phyloP scores from a whole-genome alignment of 1,140 invertebrate species.

The Neocloeon triangulifer region DNA sequence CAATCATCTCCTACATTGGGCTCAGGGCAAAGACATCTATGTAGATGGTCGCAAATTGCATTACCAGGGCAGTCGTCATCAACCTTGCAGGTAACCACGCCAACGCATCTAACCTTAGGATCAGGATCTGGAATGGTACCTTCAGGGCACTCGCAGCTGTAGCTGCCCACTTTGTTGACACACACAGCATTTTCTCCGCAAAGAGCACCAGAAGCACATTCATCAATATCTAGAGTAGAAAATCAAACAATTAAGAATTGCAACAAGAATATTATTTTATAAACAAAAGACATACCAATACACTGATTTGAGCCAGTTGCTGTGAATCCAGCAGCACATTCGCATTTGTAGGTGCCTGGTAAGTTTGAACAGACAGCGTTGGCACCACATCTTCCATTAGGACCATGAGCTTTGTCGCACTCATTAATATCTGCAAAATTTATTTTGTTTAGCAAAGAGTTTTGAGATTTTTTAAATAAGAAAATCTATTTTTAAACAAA shows the following conservation, averaged over 20 bases:
- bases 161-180: constrained; percentile 51
- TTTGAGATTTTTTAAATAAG: too few relatives aligned
- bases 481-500: too few relatives aligned
- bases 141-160: constrained; percentile 55
- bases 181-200: constrained; percentile 65
- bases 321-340: constrained; percentile 53
- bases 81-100: constrained; percentile 46
- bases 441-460: too few relatives aligned
- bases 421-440: constrained; percentile 88
- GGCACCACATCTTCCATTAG: constrained; percentile 54
- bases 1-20: constrained; percentile 80
- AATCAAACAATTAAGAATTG: constrained; percentile 1
- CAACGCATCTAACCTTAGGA: constrained; percentile 47
- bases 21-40: constrained; percentile 65
- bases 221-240: constrained; percentile 42
- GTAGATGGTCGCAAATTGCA: constrained; percentile 53
- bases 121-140: constrained; percentile 63
- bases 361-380: constrained; percentile 69
- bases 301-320: constrained; percentile 59
- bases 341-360: constrained; percentile 51
- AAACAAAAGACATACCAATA: constrained; percentile 20
- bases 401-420: constrained; percentile 55
- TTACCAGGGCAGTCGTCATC: constrained; percentile 71
- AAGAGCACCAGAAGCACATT: constrained; percentile 37
- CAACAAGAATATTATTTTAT: background rate